A percentile compares a stretch with the other conserved stretches of the same genome.
Conservation (phyloP, 2,797 vertebrate genomes). For the Malacoctenus gilli region DNA sequence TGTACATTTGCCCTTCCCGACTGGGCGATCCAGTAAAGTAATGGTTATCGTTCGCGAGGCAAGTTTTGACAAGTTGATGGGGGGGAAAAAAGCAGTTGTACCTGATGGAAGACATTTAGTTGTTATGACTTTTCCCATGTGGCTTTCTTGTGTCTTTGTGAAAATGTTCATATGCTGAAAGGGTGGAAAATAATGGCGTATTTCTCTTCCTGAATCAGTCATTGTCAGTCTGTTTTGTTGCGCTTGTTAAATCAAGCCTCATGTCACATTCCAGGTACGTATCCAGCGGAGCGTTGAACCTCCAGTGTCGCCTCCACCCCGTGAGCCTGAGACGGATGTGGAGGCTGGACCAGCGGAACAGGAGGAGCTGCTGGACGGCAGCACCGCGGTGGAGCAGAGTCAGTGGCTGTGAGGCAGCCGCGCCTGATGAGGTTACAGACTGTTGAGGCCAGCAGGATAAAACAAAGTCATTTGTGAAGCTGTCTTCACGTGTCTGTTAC, state of each 20-base stretch:
- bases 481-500: constrained; percentile 16
- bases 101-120: not conserved
- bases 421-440: too few relatives aligned
- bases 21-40: too few relatives aligned
- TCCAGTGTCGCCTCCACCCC: not conserved
- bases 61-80: not conserved
- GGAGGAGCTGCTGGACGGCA: constrained; percentile 67
- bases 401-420: constrained; percentile 64
- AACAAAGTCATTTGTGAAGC: not conserved
- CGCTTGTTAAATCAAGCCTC: not conserved
- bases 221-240: too few relatives aligned
- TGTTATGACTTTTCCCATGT: too few relatives aligned
- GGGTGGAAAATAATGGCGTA: too few relatives aligned
- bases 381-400: constrained; percentile 36
- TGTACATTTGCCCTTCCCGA: not conserved
- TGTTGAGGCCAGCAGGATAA: not conserved
- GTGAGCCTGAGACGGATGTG: not conserved
- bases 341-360: constrained; percentile 59
- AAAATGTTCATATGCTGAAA: too few relatives aligned
- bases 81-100: not conserved
- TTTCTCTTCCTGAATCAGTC: too few relatives aligned
- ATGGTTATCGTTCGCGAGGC: too few relatives aligned
- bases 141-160: too few relatives aligned
- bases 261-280: constrained; percentile 65
- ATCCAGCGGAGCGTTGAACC: constrained; percentile 34